Conservation (phyloP, 2,113 vertebrate species). For the Ammodytes marinus region DNA sequence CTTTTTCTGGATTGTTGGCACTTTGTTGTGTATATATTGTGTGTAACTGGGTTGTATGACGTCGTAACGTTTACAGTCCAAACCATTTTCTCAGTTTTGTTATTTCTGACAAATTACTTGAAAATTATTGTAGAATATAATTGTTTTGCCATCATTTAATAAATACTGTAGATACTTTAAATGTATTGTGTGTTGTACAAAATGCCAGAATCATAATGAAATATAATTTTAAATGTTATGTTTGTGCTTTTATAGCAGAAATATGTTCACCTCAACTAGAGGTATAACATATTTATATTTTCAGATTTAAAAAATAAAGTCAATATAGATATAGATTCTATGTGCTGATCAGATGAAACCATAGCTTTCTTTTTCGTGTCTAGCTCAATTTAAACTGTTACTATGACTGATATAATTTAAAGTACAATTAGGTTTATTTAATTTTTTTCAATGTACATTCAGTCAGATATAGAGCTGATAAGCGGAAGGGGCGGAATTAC, state of each 20-base stretch:
- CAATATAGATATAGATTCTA: background rate
- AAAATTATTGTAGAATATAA: background rate
- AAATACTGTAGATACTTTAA: slow-evolving; percentile 24
- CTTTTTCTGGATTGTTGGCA: slow-evolving; percentile 17
- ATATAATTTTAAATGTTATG: background rate
- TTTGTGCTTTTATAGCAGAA: background rate
- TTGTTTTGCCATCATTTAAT: slow-evolving; percentile 30
- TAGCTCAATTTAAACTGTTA: too few species aligned
- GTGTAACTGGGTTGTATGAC: background rate
- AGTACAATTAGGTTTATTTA: too few species aligned
- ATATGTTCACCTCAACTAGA: too few species aligned
- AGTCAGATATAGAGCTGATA: too few species aligned
- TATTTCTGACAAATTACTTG: slow-evolving; percentile 35
- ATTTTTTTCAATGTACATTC: background rate
- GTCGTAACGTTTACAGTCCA: background rate
- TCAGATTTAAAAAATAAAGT: background rate
- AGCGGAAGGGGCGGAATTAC: too few species aligned
- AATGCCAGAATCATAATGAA: background rate
- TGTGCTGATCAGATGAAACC: background rate
- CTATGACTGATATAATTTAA: too few species aligned
- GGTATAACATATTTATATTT: background rate
- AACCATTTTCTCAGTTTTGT: slow-evolving; percentile 4
- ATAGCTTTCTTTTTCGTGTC: background rate
- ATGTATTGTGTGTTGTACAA: slow-evolving; percentile 6
- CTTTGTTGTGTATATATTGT: slow-evolving; percentile 35